Conservation (phyloP, 2,888 invertebrate species). For the Saturnia japonica region DNA sequence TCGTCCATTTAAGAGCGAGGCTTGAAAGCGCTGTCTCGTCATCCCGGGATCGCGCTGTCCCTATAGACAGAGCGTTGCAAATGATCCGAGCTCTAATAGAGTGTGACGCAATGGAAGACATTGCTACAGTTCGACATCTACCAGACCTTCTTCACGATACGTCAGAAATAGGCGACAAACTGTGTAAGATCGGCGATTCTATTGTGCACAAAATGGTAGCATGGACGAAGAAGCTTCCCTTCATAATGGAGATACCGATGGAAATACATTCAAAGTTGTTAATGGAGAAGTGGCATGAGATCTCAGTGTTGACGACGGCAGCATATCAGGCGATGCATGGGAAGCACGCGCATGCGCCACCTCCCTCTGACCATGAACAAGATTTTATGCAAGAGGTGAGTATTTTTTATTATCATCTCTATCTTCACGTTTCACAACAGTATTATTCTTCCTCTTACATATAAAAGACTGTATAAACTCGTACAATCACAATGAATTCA, state of each 20-base stretch:
- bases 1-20: constrained; percentile 93
- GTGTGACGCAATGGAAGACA: constrained; percentile 98
- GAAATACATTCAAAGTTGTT: constrained; percentile 97
- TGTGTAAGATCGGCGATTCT: constrained; percentile 98
- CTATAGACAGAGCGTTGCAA: constrained; percentile 91
- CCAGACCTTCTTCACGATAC: constrained; percentile 95
- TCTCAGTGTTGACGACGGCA: constrained; percentile 95
- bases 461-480: too few species aligned
- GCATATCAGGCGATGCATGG: constrained; percentile 96
- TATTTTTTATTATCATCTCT: constrained; percentile 16
- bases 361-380: constrained; percentile 83
- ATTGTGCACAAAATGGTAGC: constrained; percentile 99
- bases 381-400: constrained; percentile 94
- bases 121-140: constrained; percentile 95
- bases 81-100: constrained; percentile 97
- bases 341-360: constrained; percentile 72
- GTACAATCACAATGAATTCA: too few species aligned
- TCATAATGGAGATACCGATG: constrained; percentile 97
- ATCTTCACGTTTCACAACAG: background rate
- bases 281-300: constrained; percentile 99
- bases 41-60: constrained; percentile 90
- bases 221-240: constrained; percentile 99
- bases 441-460: background rate
- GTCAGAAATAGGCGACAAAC: constrained; percentile 94
- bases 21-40: constrained; percentile 94